Conservation (phyloP, 2,113 vertebrate genomes). For the Periophthalmodon schlosseri region DNA sequence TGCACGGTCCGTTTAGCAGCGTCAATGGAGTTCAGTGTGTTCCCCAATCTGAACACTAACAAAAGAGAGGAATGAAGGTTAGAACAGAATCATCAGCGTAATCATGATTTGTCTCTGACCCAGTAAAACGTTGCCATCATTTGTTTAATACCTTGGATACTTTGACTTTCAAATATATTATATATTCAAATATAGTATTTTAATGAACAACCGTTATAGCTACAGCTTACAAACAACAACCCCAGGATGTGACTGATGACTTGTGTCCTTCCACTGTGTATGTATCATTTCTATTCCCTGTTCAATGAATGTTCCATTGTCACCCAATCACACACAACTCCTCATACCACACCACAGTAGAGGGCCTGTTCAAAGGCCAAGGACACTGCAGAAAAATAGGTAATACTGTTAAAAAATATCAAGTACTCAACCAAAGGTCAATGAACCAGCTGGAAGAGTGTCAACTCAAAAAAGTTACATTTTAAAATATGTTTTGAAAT, state of each 20-base stretch:
- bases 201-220: too few species aligned
- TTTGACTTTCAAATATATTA: too few species aligned
- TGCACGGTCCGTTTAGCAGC: conserved; percentile 78
- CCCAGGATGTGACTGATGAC: too few species aligned
- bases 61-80: conserved; percentile 37
- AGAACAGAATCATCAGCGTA: not conserved
- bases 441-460: not conserved
- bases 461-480: not conserved
- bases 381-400: not conserved
- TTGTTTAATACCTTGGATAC: not conserved
- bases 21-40: conserved; percentile 83
- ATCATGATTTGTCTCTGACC: not conserved
- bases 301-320: too few species aligned
- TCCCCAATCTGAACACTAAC: conserved; percentile 93
- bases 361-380: not conserved
- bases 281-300: too few species aligned
- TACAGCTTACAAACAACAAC: too few species aligned
- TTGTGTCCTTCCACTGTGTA: too few species aligned
- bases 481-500: not conserved
- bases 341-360: not conserved
- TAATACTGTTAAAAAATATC: not conserved
- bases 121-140: not conserved
- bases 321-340: too few species aligned
- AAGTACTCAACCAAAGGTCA: not conserved
- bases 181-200: too few species aligned